phyloP scores from a whole-genome alignment of 2,888 invertebrate genomes.

The Noctua fimbriata region DNA sequence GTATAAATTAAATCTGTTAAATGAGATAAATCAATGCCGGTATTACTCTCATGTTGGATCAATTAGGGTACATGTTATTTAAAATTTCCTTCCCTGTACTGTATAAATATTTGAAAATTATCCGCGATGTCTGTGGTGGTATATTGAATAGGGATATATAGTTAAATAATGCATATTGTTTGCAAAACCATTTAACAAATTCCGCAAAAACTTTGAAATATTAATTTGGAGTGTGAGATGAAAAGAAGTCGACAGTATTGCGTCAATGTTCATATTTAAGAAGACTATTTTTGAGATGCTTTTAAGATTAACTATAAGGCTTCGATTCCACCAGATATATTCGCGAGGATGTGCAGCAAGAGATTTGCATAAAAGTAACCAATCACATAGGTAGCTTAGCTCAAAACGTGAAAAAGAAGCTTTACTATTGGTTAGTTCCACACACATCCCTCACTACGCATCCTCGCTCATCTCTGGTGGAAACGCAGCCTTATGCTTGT shows the following conservation, averaged over 20 bases:
- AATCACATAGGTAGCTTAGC: too few relatives aligned
- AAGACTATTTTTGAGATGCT: neutral
- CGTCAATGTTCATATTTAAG: neutral
- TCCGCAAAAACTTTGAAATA: neutral
- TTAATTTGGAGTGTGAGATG: neutral
- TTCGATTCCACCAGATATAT: too few relatives aligned
- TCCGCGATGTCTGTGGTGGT: neutral
- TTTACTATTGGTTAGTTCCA: too few relatives aligned
- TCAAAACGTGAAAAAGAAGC: too few relatives aligned
- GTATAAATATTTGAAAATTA: conserved; percentile 11
- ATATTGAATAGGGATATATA: conserved; percentile 24
- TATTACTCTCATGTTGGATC: neutral
- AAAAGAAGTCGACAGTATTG: neutral
- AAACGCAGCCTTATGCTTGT: too few relatives aligned
- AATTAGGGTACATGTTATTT: neutral
- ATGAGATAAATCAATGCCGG: neutral
- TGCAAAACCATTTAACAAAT: neutral
- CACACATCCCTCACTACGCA: too few relatives aligned
- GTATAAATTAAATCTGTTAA: neutral
- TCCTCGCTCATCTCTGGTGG: too few relatives aligned
- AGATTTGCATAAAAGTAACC: too few relatives aligned
- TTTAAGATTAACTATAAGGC: neutral
- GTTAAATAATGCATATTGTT: neutral
- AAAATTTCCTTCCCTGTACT: conserved; percentile 33
- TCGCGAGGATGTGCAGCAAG: too few relatives aligned